phyloP scores from a whole-genome alignment of 2,797 vertebrate genomes.

The Acrocephalus scirpaceus region DNA sequence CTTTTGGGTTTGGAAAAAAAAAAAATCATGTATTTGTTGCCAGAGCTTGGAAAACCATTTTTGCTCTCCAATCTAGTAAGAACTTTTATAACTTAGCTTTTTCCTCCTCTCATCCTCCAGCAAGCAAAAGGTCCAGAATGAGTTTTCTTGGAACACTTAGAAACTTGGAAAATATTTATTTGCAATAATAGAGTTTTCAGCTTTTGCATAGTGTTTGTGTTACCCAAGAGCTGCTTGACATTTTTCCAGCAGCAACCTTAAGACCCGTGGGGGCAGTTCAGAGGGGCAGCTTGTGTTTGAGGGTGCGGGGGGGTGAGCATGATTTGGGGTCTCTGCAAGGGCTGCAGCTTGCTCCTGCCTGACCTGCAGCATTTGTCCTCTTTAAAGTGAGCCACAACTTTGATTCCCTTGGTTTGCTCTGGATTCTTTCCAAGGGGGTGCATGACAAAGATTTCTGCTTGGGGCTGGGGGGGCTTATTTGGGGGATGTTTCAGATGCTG shows the following conservation, averaged over 20 bases:
- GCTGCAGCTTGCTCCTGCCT: background rate
- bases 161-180: background rate
- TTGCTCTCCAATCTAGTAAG: background rate
- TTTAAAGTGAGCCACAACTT: background rate
- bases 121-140: accelerated
- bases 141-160: background rate
- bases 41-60: background rate
- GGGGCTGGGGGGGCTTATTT: accelerated
- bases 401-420: background rate
- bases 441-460: background rate
- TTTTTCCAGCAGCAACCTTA: background rate
- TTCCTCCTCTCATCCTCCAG: background rate
- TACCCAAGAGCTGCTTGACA: constrained; percentile 52
- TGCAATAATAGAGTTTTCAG: background rate
- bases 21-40: background rate
- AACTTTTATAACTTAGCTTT: background rate
- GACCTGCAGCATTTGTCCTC: accelerated
- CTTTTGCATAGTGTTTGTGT: background rate
- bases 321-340: background rate
- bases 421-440: background rate
- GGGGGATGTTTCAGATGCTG: background rate
- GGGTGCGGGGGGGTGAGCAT: accelerated
- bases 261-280: accelerated
- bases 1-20: background rate
- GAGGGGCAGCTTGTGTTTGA: background rate